Base-by-base conservation (phyloP, 64 coral and sea anemone genomes). In the Catalaphyllia jardinei region DNA sequence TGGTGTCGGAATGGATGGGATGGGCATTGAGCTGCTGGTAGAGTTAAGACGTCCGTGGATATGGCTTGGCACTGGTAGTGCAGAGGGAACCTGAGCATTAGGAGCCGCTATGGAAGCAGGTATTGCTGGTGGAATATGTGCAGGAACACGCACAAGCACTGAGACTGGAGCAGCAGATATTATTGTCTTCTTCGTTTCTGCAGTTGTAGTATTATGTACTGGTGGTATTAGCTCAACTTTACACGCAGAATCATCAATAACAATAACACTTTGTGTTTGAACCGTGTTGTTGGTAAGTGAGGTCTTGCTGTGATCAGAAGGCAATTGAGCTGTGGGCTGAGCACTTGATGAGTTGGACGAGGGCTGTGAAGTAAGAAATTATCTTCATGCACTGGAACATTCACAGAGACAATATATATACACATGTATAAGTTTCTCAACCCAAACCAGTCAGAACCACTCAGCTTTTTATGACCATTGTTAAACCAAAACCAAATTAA, bases 51-150 rank as follows among this genome's bases (percentile, higher is more conserved):
- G 89, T 62, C 96, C 89, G 31, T 78, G 83, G 54, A 98, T 71
- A 65, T 90, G 88, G 60, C 88, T 77, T 20, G 97, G 97, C 20
- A 95, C 97, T 50, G 97, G 97, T 20, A 95, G 88, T 0, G 93
- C 97, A n/a, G 94, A 39, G 52, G 94, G 97, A 39, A 99, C 97
- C 10, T 91, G 93, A 38, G 87, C 86, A 63, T 90, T 82, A 61
- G 97, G 93, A 78, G 95, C 92, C 29, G 97, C 97, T 74, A 99
- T 95, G 14, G 94, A 92, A 10, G 94, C 93, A 75, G 97, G 97
- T 65, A 99, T 99, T 14, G 87, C 91, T 52, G 88, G 61, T 2
- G 93, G 97, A 49, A 91, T 88, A 19, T 88, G 71, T 54, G 83
- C 79, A 1, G 94, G 87, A 7, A 91, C 90, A 71, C 91, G 87